phyloP scores from a whole-genome alignment of 2,113 vertebrate genomes.

The Cinclus mexicanus region DNA sequence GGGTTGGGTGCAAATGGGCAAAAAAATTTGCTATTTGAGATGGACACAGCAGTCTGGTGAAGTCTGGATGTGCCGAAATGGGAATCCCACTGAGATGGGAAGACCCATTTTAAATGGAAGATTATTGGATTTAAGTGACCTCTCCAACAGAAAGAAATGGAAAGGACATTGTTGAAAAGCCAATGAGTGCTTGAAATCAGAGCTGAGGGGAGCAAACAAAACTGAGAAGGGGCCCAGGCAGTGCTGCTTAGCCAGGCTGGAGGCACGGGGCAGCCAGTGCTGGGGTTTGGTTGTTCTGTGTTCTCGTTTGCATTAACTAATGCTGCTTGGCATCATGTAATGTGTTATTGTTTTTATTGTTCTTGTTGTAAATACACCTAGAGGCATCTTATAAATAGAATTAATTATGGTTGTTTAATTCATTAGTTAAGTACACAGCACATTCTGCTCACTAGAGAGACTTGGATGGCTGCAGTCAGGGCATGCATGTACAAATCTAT shows the following conservation, averaged over 20 bases:
- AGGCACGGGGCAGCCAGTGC: neutral
- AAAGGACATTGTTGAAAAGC: neutral
- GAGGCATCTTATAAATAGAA: constrained; percentile 62
- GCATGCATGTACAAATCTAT: neutral
- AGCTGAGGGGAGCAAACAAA: neutral
- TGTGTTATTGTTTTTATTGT: constrained; percentile 54
- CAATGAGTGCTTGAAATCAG: neutral
- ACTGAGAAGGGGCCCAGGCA: neutral
- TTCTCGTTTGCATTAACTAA: constrained; percentile 23
- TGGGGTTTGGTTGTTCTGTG: neutral
- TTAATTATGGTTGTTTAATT: constrained; percentile 64
- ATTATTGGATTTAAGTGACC: neutral
- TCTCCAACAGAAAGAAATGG: neutral
- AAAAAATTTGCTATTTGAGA: neutral
- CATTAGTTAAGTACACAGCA: neutral
- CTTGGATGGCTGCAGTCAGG: neutral
- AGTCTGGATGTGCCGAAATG: fast-evolving
- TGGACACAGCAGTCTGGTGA: neutral
- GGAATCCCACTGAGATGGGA: neutral
- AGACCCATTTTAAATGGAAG: neutral
- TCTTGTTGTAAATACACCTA: constrained; percentile 65
- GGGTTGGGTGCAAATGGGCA: neutral
- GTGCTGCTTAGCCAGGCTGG: neutral
- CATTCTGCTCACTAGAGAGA: neutral
- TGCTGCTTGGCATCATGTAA: constrained; percentile 40